These are phyloP conservation scores for Regulus satrapa DNA, from an alignment of 2,113 vertebrate genomes.

Conservation along the genomic window DNA sequence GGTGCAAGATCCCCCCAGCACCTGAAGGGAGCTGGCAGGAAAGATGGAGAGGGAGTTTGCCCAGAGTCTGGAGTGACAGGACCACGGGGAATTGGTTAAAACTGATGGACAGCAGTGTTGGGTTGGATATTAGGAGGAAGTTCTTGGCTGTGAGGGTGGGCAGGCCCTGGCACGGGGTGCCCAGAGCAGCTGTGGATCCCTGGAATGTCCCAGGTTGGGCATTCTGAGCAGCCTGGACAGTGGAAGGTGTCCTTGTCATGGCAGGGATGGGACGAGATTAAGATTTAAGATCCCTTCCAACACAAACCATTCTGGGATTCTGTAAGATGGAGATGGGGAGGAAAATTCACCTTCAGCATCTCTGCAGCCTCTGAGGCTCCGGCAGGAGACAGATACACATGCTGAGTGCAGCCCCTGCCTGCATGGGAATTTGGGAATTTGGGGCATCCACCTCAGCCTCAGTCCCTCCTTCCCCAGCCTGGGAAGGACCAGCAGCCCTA, in stretches of 20 bases:
- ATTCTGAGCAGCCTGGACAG: not conserved
- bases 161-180: not conserved
- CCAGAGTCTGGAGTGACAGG: not conserved
- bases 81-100: not conserved
- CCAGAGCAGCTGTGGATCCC: not conserved
- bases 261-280: not conserved
- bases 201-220: accelerated
- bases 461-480: not conserved
- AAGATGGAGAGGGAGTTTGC: not conserved
- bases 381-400: not conserved
- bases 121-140: not conserved
- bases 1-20: accelerated
- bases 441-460: not conserved
- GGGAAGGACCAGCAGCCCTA: not conserved
- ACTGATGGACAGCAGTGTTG: not conserved
- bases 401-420: not conserved
- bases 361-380: not conserved
- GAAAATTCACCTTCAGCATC: not conserved
- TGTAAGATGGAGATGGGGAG: not conserved
- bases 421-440: not conserved
- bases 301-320: not conserved
- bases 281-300: not conserved
- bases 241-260: not conserved
- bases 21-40: not conserved
- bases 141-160: not conserved